phyloP scores from a whole-genome alignment of 2,888 invertebrate genomes.

The Stenurella melanura region DNA sequence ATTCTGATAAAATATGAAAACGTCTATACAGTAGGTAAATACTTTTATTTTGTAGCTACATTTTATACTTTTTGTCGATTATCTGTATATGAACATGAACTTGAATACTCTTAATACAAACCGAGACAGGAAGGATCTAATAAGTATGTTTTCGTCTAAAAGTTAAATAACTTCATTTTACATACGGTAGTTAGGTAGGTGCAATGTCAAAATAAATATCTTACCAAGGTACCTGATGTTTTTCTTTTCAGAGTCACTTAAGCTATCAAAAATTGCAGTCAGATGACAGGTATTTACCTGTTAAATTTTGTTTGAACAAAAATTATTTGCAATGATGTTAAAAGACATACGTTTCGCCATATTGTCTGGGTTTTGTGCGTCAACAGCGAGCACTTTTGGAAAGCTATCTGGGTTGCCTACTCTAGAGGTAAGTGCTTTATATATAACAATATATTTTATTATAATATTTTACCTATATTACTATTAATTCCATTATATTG shows the following conservation, averaged over 20 bases:
- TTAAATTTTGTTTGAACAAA: not conserved
- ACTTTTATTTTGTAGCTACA: not conserved
- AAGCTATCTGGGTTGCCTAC: constrained; percentile 77
- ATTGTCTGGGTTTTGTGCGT: constrained; percentile 78
- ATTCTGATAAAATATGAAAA: constrained; percentile 17
- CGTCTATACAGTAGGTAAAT: constrained; percentile 1
- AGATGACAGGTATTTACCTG: not conserved
- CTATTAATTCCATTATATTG: no score
- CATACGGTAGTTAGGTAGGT: no score
- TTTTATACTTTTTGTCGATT: not conserved
- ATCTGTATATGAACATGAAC: constrained; percentile 9
- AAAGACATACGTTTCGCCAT: constrained; percentile 72
- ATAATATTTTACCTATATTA: no score
- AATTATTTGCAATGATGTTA: not conserved
- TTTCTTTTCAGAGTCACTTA: no score
- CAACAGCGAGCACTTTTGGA: constrained; percentile 79
- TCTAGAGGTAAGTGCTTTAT: constrained; percentile 63
- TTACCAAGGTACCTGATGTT: no score
- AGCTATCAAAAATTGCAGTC: no score
- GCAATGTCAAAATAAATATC: no score
- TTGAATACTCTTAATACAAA: not conserved
- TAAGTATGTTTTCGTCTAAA: not conserved
- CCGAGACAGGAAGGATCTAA: no score
- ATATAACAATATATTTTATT: no score
- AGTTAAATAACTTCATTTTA: not conserved